phyloP scores from a whole-genome alignment of 1,140 invertebrate species.

The Bombus picipes region DNA sequence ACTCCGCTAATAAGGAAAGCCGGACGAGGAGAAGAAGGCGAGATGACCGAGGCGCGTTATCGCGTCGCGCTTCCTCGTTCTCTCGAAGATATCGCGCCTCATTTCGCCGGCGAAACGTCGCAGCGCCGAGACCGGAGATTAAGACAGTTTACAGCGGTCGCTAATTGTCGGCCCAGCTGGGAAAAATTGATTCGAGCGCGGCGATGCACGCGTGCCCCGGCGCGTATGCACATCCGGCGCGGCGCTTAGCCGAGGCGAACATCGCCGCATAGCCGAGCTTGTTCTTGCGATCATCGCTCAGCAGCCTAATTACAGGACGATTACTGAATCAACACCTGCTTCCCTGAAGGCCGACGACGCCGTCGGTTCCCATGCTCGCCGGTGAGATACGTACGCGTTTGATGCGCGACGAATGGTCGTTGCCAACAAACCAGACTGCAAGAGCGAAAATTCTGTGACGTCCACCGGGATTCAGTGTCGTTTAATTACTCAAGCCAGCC shows the following conservation, averaged over 20 bases:
- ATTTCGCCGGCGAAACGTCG: too few species aligned
- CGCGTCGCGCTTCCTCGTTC: too few species aligned
- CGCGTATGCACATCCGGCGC: conserved; percentile 1
- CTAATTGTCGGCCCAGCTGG: background rate
- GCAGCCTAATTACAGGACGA: conserved; percentile 72
- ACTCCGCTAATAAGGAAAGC: too few species aligned
- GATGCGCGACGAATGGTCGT: too few species aligned
- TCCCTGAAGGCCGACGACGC: conserved; percentile 67
- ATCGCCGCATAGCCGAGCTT: conserved; percentile 66
- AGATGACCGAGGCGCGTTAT: too few species aligned
- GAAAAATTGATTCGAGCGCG: background rate
- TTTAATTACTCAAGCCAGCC: too few species aligned
- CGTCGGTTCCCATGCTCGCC: conserved; percentile 47
- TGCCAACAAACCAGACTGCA: too few species aligned
- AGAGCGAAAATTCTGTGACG: too few species aligned
- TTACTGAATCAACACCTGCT: conserved; percentile 78
- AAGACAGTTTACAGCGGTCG: background rate
- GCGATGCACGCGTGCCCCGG: background rate
- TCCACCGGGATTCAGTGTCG: too few species aligned
- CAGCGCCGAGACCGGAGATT: background rate
- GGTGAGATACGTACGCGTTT: too few species aligned
- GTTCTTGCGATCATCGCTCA: conserved; percentile 74
- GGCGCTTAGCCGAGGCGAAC: conserved; percentile 60
- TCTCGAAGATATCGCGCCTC: too few species aligned
- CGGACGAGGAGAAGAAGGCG: too few species aligned